A percentile compares a stretch with the other conserved stretches of the same genome.
Conservation (phyloP, 2,797 vertebrate genomes). For the Typhlichthys subterraneus region DNA sequence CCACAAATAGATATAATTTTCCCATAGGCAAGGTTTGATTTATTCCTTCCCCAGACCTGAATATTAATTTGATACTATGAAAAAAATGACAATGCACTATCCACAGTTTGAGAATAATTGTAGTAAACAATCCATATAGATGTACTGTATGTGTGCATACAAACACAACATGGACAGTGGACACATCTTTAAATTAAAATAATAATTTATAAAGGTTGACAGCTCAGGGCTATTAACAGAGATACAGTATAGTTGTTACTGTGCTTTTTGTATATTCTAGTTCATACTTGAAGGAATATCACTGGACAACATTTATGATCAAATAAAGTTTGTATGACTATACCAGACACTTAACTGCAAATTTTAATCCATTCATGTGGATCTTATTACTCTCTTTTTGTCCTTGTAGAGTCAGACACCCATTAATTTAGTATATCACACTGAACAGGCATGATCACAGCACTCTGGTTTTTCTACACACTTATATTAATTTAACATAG, state of each 20-base stretch:
- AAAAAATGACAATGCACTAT: constrained; percentile 5
- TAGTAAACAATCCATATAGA: not conserved
- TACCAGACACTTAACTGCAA: constrained; percentile 65
- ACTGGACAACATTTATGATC: constrained; percentile 57
- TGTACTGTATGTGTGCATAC: constrained; percentile 2
- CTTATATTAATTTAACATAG: constrained; percentile 98
- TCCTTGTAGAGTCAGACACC: constrained; percentile 89
- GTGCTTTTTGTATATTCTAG: constrained; percentile 37
- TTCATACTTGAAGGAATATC: constrained; percentile 43
- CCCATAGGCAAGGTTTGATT: constrained; percentile 37
- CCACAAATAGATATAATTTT: constrained; percentile 62
- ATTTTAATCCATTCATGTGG: constrained; percentile 70
- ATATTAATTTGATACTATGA: no score
- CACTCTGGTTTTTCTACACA: constrained; percentile 90
- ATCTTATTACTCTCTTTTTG: constrained; percentile 87
- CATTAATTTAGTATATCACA: constrained; percentile 98
- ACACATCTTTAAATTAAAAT: not conserved
- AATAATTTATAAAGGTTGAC: no score
- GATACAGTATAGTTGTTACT: not conserved
- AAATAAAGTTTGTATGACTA: constrained; percentile 72
- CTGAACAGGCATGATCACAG: constrained; percentile 93
- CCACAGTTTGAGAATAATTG: not conserved
- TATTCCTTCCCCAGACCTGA: not conserved
- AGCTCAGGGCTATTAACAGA: no score
- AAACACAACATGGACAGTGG: constrained; percentile 1